Conservation (phyloP, 1,140 invertebrate species). For the Ylistrum balloti region DNA sequence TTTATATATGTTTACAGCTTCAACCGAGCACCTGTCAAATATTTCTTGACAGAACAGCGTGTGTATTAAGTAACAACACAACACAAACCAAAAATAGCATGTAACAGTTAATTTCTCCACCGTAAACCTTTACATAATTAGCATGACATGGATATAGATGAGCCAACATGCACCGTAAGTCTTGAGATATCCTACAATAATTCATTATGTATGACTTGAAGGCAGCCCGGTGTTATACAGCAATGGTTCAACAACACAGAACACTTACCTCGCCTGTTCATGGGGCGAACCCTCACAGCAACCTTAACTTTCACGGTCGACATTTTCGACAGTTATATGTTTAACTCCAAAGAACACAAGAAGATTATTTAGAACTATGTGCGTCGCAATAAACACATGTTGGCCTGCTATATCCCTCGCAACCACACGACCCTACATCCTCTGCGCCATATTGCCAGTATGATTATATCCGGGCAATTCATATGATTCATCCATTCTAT, state of each 20-base stretch:
- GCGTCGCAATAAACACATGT: neutral
- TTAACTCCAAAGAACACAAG: constrained; percentile 42
- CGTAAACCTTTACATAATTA: neutral
- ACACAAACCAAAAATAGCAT: neutral
- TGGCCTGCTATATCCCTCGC: neutral
- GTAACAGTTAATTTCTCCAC: constrained; percentile 1
- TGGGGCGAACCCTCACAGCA: constrained; percentile 96
- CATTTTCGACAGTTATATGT: constrained; percentile 51
- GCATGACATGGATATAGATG: neutral
- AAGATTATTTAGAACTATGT: constrained; percentile 28
- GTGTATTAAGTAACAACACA: neutral
- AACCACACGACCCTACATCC: constrained; percentile 22
- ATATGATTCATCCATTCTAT: constrained; percentile 16
- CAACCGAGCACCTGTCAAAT: neutral
- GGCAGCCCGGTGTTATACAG: neutral
- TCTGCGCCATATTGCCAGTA: constrained; percentile 16
- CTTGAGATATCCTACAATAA: constrained; percentile 11
- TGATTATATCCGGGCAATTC: constrained; percentile 30
- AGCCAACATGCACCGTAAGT: neutral
- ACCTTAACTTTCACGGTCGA: constrained; percentile 93
- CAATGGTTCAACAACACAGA: neutral
- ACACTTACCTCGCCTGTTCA: constrained; percentile 95
- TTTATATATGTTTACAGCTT: neutral
- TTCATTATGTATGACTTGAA: constrained; percentile 8
- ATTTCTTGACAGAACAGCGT: neutral